Conservation (phyloP, 2,888 invertebrate genomes). For the Epinotia nisella region DNA sequence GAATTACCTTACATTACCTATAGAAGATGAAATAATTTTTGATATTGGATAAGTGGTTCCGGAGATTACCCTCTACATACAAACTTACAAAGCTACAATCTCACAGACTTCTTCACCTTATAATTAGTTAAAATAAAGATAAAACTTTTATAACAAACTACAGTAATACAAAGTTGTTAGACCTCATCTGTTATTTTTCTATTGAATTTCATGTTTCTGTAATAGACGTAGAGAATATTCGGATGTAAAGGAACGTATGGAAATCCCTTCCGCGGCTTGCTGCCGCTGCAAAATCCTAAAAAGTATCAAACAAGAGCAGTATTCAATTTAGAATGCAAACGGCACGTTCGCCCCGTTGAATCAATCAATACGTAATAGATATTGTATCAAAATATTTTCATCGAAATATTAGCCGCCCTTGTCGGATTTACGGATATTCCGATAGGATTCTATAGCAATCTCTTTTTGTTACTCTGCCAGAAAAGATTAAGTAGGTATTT, state of each 20-base stretch:
- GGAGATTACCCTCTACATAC: too few relatives aligned
- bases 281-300: conserved; percentile 43
- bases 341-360: conserved; percentile 51
- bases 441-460: conserved; percentile 70
- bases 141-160: background rate
- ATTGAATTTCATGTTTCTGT: conserved; percentile 17
- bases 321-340: conserved; percentile 50
- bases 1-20: too few relatives aligned
- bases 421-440: conserved; percentile 63
- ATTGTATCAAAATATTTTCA: conserved; percentile 61
- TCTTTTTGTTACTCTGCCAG: conserved; percentile 69
- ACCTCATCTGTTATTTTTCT: background rate
- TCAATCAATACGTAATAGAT: conserved; percentile 61
- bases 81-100: too few relatives aligned
- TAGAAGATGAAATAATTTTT: too few relatives aligned
- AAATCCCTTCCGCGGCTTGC: conserved; percentile 30
- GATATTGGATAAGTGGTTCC: too few relatives aligned
- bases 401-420: conserved; percentile 53
- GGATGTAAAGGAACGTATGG: conserved; percentile 13
- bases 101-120: too few relatives aligned
- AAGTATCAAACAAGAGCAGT: conserved; percentile 46
- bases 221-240: conserved; percentile 24
- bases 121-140: background rate
- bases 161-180: background rate
- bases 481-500: conserved; percentile 56